Conservation (phyloP, 2,888 invertebrate species). For the Mesorhabditis sp. region DNA sequence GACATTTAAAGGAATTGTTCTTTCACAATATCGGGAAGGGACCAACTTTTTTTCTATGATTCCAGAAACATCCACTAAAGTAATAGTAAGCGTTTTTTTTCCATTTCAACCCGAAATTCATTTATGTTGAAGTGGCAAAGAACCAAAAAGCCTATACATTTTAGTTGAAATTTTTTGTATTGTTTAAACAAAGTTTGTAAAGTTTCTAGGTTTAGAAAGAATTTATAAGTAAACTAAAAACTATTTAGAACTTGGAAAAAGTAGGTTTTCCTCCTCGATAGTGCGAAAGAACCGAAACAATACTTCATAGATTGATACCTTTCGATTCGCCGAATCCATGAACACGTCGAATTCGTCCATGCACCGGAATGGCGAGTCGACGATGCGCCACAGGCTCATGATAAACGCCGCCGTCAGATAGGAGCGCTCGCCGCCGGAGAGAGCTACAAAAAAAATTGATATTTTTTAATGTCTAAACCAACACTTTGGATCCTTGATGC, state of each 20-base stretch:
- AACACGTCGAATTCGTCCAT: conserved; percentile 50
- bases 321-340: conserved; percentile 52
- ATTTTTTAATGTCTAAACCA: conserved; percentile 8
- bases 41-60: too few relatives aligned
- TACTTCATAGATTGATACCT: conserved; percentile 17
- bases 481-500: background rate
- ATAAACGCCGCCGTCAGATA: conserved; percentile 91
- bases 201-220: background rate
- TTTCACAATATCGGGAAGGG: too few relatives aligned
- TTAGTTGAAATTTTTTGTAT: background rate
- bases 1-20: too few relatives aligned
- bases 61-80: too few relatives aligned
- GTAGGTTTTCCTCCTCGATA: too few relatives aligned
- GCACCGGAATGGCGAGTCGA: conserved; percentile 80
- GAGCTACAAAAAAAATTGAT: conserved; percentile 58
- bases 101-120: too few relatives aligned
- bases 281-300: too few relatives aligned
- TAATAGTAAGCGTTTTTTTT: too few relatives aligned
- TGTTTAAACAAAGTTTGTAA: too few relatives aligned
- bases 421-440: conserved; percentile 86
- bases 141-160: background rate
- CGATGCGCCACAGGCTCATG: conserved; percentile 85
- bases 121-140: too few relatives aligned
- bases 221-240: background rate
- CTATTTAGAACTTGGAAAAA: background rate